A percentile compares a stretch with the other conserved stretches of the same genome.
These are phyloP conservation scores for Paramisgurnus dabryanus DNA, from an alignment of 2,113 vertebrate species.

Conservation along the genomic window DNA sequence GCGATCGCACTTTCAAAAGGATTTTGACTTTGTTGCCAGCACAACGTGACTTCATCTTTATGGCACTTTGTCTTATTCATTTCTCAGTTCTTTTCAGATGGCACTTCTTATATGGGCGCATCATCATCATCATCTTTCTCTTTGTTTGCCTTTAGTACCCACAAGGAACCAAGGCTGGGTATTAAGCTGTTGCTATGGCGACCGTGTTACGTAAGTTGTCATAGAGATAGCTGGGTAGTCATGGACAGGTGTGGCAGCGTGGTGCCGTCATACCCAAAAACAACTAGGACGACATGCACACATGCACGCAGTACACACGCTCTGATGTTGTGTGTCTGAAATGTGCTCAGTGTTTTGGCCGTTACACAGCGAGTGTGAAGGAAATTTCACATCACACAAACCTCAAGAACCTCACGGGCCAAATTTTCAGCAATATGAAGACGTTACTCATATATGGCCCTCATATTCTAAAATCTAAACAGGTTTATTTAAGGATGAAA, in stretches of 20 bases:
- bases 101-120: background rate
- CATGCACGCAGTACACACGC: background rate
- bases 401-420: too few species aligned
- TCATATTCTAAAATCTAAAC: too few species aligned
- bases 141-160: conserved; percentile 27
- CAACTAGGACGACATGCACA: background rate
- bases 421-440: too few species aligned
- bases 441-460: too few species aligned
- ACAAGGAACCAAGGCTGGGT: conserved; percentile 51
- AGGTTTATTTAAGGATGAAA: too few species aligned
- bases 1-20: background rate
- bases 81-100: background rate
- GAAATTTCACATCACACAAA: too few species aligned
- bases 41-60: background rate
- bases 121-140: conserved; percentile 3
- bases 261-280: conserved; percentile 14
- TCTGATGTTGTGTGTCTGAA: background rate
- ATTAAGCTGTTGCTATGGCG: conserved; percentile 68
- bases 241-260: conserved; percentile 61
- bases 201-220: conserved; percentile 54
- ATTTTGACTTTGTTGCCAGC: background rate
- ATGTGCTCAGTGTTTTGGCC: background rate
- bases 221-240: conserved; percentile 59
- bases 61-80: background rate
- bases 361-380: too few species aligned